Evolutionary conservation across 2,888 invertebrate genomes (phyloP).

Genomic region (Sarcophaga carnaria): DNA sequence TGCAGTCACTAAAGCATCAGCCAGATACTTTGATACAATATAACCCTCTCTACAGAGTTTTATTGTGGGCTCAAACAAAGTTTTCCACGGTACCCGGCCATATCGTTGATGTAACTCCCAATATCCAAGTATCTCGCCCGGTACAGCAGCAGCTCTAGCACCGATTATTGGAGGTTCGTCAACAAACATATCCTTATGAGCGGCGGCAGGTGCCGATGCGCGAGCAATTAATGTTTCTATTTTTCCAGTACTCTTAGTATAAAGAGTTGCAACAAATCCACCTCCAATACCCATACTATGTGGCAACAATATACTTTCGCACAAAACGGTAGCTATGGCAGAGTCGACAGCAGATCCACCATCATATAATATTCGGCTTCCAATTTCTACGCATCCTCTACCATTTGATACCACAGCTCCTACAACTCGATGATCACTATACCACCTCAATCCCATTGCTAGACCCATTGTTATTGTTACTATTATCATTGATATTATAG

Average conservation of each 20-base stretch:
- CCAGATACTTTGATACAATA: constrained; percentile 86
- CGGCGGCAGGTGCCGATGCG: constrained; percentile 88
- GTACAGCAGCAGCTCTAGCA: constrained; percentile 88
- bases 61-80: constrained; percentile 90
- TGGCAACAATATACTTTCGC: constrained; percentile 91
- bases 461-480: constrained; percentile 76
- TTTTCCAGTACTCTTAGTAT: constrained; percentile 84
- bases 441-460: constrained; percentile 75
- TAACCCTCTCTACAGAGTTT: constrained; percentile 89
- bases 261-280: constrained; percentile 93
- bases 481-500: constrained; percentile 74
- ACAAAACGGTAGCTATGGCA: constrained; percentile 92
- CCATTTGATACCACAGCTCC: constrained; percentile 89
- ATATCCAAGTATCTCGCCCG: constrained; percentile 94
- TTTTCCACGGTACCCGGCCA: constrained; percentile 90
- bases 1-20: constrained; percentile 83
- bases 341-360: constrained; percentile 93
- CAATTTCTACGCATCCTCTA: constrained; percentile 88
- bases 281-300: constrained; percentile 95
- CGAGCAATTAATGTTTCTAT: constrained; percentile 88
- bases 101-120: constrained; percentile 88
- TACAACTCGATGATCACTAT: constrained; percentile 58
- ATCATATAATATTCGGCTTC: constrained; percentile 87
- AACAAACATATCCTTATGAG: constrained; percentile 87
- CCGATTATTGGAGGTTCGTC: constrained; percentile 82